Evolutionary conservation across 2,797 vertebrate species (phyloP).

Genomic region (Delichon dasypus): DNA sequence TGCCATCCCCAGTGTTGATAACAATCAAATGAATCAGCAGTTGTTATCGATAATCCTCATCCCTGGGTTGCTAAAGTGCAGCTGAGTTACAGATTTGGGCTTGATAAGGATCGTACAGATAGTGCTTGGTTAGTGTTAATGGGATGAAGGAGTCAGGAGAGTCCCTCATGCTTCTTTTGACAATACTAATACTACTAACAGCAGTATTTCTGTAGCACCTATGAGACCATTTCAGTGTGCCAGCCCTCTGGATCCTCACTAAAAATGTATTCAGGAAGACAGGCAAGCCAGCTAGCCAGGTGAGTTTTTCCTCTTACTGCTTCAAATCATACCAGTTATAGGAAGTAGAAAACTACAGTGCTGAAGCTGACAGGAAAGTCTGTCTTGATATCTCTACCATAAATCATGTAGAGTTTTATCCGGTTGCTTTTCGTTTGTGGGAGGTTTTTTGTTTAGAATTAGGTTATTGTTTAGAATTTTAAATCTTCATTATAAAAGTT

Average conservation of each 20-base stretch:
- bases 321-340: background rate
- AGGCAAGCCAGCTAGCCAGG: background rate
- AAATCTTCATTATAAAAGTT: background rate
- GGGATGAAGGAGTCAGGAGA: background rate
- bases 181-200: background rate
- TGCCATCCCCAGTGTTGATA: background rate
- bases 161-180: fast-evolving
- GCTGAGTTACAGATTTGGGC: background rate
- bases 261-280: background rate
- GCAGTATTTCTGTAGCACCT: background rate
- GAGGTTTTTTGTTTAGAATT: fast-evolving
- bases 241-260: background rate
- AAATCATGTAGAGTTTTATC: fast-evolving
- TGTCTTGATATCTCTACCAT: background rate
- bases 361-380: background rate
- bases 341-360: background rate
- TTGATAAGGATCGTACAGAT: background rate
- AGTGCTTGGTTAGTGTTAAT: background rate
- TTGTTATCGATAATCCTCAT: background rate
- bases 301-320: background rate
- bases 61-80: background rate
- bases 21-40: background rate
- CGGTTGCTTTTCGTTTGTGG: background rate
- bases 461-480: background rate
- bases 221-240: fast-evolving